phyloP scores from a whole-genome alignment of 1,140 invertebrate species.

The Drosophila funebris region DNA sequence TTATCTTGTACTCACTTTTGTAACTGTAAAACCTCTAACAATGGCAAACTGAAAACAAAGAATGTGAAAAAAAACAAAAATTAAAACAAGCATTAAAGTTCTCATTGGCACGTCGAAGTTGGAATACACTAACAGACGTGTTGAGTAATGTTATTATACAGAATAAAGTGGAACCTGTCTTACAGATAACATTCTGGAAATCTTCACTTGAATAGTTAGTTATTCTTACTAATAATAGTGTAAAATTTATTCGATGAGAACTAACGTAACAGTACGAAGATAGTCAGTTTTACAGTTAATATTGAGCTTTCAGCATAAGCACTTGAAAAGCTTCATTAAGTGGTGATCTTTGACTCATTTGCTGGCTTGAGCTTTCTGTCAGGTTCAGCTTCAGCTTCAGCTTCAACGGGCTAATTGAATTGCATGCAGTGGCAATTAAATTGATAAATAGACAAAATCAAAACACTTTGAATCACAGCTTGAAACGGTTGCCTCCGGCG shows the following conservation, averaged over 20 bases:
- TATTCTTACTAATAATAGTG: background rate
- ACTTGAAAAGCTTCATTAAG: background rate
- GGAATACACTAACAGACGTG: background rate
- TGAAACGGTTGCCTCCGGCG: constrained; percentile 22
- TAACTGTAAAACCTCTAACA: background rate
- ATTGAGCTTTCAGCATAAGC: background rate
- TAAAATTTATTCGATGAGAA: background rate
- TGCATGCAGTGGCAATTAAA: constrained; percentile 31
- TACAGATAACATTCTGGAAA: too few relatives aligned
- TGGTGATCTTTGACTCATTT: constrained; percentile 4
- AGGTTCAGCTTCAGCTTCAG: background rate
- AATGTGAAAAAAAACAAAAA: background rate
- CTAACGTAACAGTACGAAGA: background rate
- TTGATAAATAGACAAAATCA: constrained; percentile 33
- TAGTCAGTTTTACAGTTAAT: constrained; percentile 6
- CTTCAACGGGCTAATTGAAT: constrained; percentile 35
- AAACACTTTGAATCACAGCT: constrained; percentile 46
- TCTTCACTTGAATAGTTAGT: too few relatives aligned
- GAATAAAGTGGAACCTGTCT: too few relatives aligned
- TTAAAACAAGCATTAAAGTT: background rate
- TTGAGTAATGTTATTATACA: background rate
- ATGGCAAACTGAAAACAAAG: background rate
- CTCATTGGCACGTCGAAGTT: background rate
- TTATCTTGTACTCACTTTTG: background rate
- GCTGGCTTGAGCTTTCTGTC: background rate